Conservation (phyloP, 2,797 vertebrate species). For the Babyrousa celebensis region DNA sequence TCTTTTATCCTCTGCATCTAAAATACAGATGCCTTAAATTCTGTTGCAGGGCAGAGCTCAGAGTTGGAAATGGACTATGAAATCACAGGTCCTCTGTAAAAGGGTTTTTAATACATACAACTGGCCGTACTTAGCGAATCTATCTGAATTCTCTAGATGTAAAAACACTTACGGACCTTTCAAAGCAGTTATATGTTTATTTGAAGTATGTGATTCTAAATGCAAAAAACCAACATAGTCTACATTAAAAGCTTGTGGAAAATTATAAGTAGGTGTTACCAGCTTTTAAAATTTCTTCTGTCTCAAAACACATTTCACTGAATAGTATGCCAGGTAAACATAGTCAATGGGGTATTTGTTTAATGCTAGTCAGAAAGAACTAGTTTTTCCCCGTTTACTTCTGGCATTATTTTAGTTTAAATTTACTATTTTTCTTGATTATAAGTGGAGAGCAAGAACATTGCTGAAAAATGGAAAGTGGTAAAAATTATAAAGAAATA, state of each 20-base stretch:
- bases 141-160: neutral
- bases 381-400: neutral
- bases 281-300: neutral
- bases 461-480: neutral
- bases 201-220: constrained; percentile 35
- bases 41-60: neutral
- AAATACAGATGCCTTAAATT: constrained; percentile 60
- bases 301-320: neutral
- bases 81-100: neutral
- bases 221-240: neutral
- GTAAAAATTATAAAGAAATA: constrained; percentile 43
- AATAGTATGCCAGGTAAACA: neutral
- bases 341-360: neutral
- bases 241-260: neutral
- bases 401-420: constrained; percentile 40
- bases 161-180: constrained; percentile 4
- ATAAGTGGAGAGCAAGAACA: neutral
- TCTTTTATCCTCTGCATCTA: constrained; percentile 36
- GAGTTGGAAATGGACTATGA: neutral
- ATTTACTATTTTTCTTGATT: constrained; percentile 5
- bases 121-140: neutral
- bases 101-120: constrained; percentile 4
- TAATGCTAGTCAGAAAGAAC: neutral
- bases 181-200: neutral
- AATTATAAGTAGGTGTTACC: neutral